Conservation (phyloP, 2,888 invertebrate genomes). For the Eupithecia dodoneata region DNA sequence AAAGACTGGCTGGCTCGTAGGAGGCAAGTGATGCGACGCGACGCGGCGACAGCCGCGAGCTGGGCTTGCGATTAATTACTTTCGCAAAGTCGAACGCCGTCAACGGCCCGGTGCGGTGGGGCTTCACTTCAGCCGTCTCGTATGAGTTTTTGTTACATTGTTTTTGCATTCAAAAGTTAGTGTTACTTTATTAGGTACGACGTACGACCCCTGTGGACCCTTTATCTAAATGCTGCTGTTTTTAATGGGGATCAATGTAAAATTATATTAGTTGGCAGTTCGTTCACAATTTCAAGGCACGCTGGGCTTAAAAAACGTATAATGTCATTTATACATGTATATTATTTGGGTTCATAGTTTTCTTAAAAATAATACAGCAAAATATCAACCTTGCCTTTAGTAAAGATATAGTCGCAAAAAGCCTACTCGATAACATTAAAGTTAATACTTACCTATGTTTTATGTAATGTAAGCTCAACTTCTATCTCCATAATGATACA, state of each 20-base stretch:
- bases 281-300: background rate
- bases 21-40: constrained; percentile 72
- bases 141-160: constrained; percentile 65
- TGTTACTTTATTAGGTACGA: constrained; percentile 52
- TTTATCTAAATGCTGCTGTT: constrained; percentile 23
- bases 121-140: constrained; percentile 71
- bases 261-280: background rate
- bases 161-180: constrained; percentile 57
- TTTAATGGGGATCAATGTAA: background rate
- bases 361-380: background rate
- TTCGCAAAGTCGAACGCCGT: constrained; percentile 68
- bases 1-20: constrained; percentile 65
- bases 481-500: background rate
- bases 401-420: background rate
- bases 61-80: constrained; percentile 76
- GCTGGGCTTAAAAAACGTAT: background rate
- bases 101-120: constrained; percentile 55
- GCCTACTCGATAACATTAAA: background rate
- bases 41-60: constrained; percentile 73
- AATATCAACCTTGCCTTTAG: background rate
- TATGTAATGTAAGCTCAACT: background rate
- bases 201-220: constrained; percentile 45
- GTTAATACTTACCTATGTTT: background rate
- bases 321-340: background rate
- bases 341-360: background rate